A percentile compares a stretch with the other conserved stretches of the same genome.
phyloP scores from a whole-genome alignment of 2,888 invertebrate species.

The Anorthoa munda region DNA sequence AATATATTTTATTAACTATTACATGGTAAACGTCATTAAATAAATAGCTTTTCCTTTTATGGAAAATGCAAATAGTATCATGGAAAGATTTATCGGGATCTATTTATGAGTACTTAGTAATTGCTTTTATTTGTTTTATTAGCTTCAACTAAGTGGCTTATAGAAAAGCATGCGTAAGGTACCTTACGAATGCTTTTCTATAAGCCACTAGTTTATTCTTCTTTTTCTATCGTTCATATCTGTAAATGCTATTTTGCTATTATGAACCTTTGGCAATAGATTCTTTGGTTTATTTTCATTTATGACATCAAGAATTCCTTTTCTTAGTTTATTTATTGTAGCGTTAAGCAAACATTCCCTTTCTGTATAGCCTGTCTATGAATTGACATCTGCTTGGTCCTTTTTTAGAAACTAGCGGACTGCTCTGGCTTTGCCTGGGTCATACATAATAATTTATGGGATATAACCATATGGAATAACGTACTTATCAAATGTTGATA shows the following conservation, averaged over 20 bases:
- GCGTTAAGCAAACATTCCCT: neutral
- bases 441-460: too few relatives aligned
- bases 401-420: too few relatives aligned
- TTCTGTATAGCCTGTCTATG: too few relatives aligned
- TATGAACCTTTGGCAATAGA: neutral
- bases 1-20: constrained; percentile 34
- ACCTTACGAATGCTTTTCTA: neutral
- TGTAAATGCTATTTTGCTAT: neutral
- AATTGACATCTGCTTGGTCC: neutral
- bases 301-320: neutral
- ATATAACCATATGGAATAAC: too few relatives aligned
- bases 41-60: constrained; percentile 31
- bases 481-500: too few relatives aligned
- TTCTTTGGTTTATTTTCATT: too few relatives aligned
- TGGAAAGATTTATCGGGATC: constrained; percentile 43
- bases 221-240: neutral
- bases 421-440: too few relatives aligned
- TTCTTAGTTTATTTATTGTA: neutral
- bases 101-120: neutral
- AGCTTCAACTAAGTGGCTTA: neutral
- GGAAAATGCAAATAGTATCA: constrained; percentile 14
- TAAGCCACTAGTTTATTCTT: neutral
- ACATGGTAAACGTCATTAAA: constrained; percentile 20
- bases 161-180: too few relatives aligned
- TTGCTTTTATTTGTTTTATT: neutral